Evolutionary conservation across 2,113 vertebrate genomes (phyloP).

Genomic region (Silurus asotus): DNA sequence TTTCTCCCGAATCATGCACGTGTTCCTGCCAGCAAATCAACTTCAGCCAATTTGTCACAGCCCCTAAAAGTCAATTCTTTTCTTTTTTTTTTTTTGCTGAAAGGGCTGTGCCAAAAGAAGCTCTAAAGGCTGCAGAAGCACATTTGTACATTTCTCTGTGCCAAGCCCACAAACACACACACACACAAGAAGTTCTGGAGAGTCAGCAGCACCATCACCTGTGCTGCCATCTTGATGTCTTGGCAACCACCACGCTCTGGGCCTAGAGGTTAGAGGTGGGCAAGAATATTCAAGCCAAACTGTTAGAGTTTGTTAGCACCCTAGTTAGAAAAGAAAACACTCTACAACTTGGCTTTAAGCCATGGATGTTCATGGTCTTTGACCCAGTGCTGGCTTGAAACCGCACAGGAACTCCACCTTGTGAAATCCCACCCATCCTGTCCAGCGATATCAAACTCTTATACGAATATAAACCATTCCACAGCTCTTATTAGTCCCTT

Average conservation of each 20-base stretch:
- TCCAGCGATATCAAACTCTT: neutral
- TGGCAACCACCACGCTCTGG: constrained; percentile 70
- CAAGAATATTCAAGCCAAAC: constrained; percentile 58
- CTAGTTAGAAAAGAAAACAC: neutral
- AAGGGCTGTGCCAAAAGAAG: constrained; percentile 60
- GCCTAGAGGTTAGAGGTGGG: constrained; percentile 65
- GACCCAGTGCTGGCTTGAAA: neutral
- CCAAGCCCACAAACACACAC: constrained; percentile 9
- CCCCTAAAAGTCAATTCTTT: constrained; percentile 44
- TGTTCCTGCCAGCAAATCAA: constrained; percentile 40
- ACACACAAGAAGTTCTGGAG: constrained; percentile 57
- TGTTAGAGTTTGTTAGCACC: constrained; percentile 11
- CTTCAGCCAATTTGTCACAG: constrained; percentile 30
- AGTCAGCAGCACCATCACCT: constrained; percentile 71
- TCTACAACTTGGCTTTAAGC: neutral
- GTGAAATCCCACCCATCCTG: neutral
- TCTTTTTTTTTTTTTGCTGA: neutral
- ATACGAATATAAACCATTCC: neutral
- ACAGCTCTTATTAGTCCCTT: neutral
- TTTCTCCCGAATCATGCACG: constrained; percentile 58
- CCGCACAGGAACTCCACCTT: neutral
- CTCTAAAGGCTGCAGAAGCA: constrained; percentile 50
- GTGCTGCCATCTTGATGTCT: constrained; percentile 76
- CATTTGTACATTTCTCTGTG: constrained; percentile 15
- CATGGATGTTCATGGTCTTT: neutral